Base-by-base conservation (phyloP, 2,113 vertebrate species). In the Empidonax traillii region DNA sequence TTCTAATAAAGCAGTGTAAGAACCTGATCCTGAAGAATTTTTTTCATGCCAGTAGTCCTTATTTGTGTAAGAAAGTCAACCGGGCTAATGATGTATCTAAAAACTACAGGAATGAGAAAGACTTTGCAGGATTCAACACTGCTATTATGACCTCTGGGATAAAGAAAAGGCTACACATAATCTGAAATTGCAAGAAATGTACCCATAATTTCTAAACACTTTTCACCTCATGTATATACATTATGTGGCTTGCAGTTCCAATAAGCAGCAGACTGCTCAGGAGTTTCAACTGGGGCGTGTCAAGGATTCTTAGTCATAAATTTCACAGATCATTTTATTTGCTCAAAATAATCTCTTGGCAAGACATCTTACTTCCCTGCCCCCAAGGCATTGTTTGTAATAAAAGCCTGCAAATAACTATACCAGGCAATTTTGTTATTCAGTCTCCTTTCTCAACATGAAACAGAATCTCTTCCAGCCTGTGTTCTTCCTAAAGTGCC, bases 291-390 rank as follows among this genome's bases (percentile, higher is more conserved):
- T 51, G 28, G 69, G 88, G 86, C 0, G 44, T 85, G 93, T 93
- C 87, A 90, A 92, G 46, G 79, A 75, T 47, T 94, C 88, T 77
- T 77, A 89, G 85, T 78, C 93, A 94, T 85, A 93, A 93, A 91
- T 69, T 95, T 93, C 73, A 95, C 52, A 93, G 83, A 87, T 72
- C 30, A 87, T 68, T 96, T 90, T 87, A 92, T 93, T 94, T 85
- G 89, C 85, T 95, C 76, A 95, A 89, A 95, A 96, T 96, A 96
- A 96, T 93, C 87, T 91, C 92, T 93, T 93, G 96, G 96, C 92
- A 97, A 94, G 62, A 79, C 85, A 82, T 88, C 58, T 83, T 75
- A 86, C 43, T 94, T 90, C 92, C 82, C 72, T 93, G 73, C 84
- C 90, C 79, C 58, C n/a, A 71, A 93, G 85, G 51, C 87, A 93